Evolutionary conservation across 2,888 invertebrate species (phyloP).

Genomic region (Boloria selene): DNA sequence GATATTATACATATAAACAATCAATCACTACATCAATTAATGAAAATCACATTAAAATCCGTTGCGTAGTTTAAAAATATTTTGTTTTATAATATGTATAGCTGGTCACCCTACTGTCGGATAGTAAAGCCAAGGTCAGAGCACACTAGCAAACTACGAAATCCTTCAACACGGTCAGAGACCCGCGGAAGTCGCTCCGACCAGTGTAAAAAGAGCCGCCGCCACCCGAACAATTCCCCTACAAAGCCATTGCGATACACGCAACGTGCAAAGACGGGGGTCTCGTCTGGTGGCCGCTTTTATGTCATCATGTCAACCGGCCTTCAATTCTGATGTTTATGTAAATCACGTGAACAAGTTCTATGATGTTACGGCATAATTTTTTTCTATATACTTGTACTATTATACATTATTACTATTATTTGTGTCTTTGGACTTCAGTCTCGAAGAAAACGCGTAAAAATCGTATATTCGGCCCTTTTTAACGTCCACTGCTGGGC

Average conservation of each 20-base stretch:
- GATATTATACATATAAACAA: too few relatives aligned
- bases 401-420: constrained; percentile 9
- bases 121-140: constrained; percentile 73
- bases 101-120: constrained; percentile 57
- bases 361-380: constrained; percentile 32
- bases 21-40: too few relatives aligned
- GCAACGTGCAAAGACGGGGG: constrained; percentile 32
- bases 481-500: too few relatives aligned
- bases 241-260: constrained; percentile 20
- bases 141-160: constrained; percentile 64
- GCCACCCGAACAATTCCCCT: constrained; percentile 53
- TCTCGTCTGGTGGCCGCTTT: constrained; percentile 54
- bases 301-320: constrained; percentile 68
- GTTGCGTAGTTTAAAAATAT: too few relatives aligned
- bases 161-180: constrained; percentile 73
- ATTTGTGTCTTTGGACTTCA: background rate
- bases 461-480: background rate
- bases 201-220: constrained; percentile 57
- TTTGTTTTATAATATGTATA: background rate
- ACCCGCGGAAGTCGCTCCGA: constrained; percentile 69
- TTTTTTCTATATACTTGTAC: constrained; percentile 17
- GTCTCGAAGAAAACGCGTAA: background rate
- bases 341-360: constrained; percentile 61
- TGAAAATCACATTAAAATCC: too few relatives aligned
- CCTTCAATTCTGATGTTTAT: constrained; percentile 67